A percentile compares a stretch with the other conserved stretches of the same genome.
Evolutionary conservation across 30 jellyfish, hydroid and myxozoan genomes (phyloP).

Genomic region (Turritopsis dohrnii): DNA sequence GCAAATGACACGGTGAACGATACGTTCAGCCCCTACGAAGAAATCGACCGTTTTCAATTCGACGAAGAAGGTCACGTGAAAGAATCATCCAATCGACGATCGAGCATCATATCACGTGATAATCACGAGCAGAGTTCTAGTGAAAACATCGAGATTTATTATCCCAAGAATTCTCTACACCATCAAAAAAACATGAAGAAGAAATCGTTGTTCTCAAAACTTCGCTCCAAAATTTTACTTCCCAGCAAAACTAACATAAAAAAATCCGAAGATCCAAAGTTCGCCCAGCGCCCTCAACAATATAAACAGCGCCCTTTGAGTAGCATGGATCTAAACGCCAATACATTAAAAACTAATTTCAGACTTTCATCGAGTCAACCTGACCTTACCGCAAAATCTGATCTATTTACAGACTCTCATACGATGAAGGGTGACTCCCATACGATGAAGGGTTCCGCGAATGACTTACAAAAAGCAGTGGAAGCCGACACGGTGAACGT

Average conservation of each 20-base stretch:
- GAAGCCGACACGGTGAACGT: neutral
- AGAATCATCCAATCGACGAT: neutral
- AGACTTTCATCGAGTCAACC: conserved; percentile 10
- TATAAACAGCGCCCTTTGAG: conserved; percentile 9
- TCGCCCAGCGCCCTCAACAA: neutral
- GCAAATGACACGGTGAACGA: neutral
- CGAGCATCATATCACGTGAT: neutral
- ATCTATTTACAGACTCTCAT: neutral
- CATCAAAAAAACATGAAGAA: conserved; percentile 20
- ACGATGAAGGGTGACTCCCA: neutral
- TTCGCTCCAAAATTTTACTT: conserved; percentile 21
- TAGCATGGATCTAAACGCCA: neutral
- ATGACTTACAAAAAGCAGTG: neutral
- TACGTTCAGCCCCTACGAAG: neutral
- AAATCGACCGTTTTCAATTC: neutral
- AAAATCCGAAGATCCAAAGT: neutral
- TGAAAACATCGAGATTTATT: conserved; percentile 11
- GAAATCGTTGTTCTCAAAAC: conserved; percentile 23
- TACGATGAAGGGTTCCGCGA: neutral
- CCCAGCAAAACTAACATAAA: conserved; percentile 23
- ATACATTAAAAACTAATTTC: neutral
- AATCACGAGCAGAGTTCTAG: neutral
- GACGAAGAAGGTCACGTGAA: neutral
- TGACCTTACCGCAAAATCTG: neutral
- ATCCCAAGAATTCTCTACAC: conserved; percentile 10